These are phyloP conservation scores for Euwallacea fornicatus DNA, from an alignment of 1,140 invertebrate genomes.

Conservation along the genomic window DNA sequence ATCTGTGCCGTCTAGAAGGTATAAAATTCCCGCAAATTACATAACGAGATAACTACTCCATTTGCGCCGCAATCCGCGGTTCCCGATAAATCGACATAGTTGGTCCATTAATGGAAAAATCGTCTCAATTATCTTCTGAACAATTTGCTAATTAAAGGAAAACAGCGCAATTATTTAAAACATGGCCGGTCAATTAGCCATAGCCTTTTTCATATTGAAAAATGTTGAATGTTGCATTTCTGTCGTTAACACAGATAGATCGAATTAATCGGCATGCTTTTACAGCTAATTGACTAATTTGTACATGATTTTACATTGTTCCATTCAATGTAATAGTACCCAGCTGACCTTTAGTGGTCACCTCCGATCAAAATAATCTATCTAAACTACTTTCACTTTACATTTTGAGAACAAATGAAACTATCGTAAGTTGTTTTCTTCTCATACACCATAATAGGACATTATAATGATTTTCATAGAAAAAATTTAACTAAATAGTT, in stretches of 20 bases:
- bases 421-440: too few species aligned
- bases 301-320: too few species aligned
- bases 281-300: too few species aligned
- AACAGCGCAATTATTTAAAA: slow-evolving; percentile 34
- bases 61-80: slow-evolving; percentile 27
- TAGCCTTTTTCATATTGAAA: slow-evolving; percentile 22
- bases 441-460: too few species aligned
- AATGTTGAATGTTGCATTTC: slow-evolving; percentile 10
- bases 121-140: slow-evolving; percentile 26
- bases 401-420: too few species aligned
- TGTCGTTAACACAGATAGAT: slow-evolving; percentile 25
- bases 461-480: too few species aligned
- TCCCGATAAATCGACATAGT: slow-evolving; percentile 25
- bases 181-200: slow-evolving; percentile 28
- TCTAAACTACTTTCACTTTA: too few species aligned
- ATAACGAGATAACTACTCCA: slow-evolving; percentile 28
- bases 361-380: too few species aligned
- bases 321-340: too few species aligned
- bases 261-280: not conserved
- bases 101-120: slow-evolving; percentile 34
- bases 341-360: too few species aligned
- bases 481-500: too few species aligned
- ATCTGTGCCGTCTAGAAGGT: not conserved
- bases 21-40: slow-evolving; percentile 26
- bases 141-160: slow-evolving; percentile 33